phyloP scores from a whole-genome alignment of 2,888 invertebrate genomes.

The Agrotis puta region DNA sequence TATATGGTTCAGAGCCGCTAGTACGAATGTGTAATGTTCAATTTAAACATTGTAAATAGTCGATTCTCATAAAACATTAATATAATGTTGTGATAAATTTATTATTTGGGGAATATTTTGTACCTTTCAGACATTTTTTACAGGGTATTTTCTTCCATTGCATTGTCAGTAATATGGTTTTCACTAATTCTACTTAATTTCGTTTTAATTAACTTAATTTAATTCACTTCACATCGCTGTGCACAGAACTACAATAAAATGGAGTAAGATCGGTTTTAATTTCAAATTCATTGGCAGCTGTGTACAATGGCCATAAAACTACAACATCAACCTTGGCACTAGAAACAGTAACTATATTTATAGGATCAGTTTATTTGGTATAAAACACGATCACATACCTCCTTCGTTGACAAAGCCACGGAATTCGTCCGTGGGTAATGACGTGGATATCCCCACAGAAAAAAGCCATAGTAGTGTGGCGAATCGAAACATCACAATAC shows the following conservation, averaged over 20 bases:
- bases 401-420: constrained; percentile 74
- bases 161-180: not conserved
- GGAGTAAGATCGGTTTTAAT: constrained; percentile 18
- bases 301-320: constrained; percentile 26
- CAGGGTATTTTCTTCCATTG: not conserved
- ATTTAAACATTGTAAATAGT: no score
- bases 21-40: no score
- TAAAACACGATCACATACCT: constrained; percentile 71
- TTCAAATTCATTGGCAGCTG: constrained; percentile 32
- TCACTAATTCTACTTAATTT: not conserved
- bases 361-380: constrained; percentile 41
- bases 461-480: constrained; percentile 75
- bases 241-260: not conserved
- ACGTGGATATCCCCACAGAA: constrained; percentile 69
- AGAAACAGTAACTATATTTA: constrained; percentile 40
- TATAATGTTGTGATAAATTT: no score
- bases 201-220: not conserved
- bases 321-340: constrained; percentile 39
- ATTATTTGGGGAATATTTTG: no score
- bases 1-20: no score
- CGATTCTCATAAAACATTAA: no score
- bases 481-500: constrained; percentile 66
- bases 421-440: constrained; percentile 78
- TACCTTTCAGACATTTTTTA: no score
- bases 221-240: not conserved